Evolutionary conservation across 2,797 vertebrate species (phyloP).

Genomic region (Helostoma temminkii): DNA sequence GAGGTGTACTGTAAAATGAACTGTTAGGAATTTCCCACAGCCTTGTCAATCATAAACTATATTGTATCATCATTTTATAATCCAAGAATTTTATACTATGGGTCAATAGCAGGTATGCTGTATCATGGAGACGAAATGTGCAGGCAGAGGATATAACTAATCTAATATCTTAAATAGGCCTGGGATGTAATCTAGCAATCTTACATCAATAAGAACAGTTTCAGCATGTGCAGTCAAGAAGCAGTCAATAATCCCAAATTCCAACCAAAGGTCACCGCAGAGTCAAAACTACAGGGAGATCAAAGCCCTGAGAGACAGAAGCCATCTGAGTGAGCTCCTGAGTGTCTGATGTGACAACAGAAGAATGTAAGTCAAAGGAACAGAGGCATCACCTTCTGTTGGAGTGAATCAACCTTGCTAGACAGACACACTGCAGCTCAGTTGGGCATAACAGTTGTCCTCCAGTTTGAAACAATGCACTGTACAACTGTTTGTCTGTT

Average conservation of each 20-base stretch:
- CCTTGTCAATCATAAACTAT: slow-evolving; percentile 12
- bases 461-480: slow-evolving; percentile 76
- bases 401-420: slow-evolving; percentile 60
- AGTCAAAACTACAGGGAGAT: slow-evolving; percentile 42
- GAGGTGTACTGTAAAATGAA: slow-evolving; percentile 45
- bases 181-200: slow-evolving; percentile 6
- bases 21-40: slow-evolving; percentile 33
- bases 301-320: slow-evolving; percentile 33
- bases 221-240: slow-evolving; percentile 26
- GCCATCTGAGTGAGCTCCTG: slow-evolving; percentile 51
- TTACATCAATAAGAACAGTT: slow-evolving; percentile 19
- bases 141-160: not conserved
- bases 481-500: slow-evolving; percentile 78
- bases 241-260: slow-evolving; percentile 41
- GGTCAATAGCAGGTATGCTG: not conserved
- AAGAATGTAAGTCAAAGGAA: slow-evolving; percentile 68
- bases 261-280: slow-evolving; percentile 23
- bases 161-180: slow-evolving; percentile 4
- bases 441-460: slow-evolving; percentile 56
- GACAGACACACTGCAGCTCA: slow-evolving; percentile 57
- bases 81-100: not conserved
- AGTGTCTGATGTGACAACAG: slow-evolving; percentile 60
- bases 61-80: slow-evolving; percentile 3
- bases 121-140: not conserved
- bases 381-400: slow-evolving; percentile 72